These are phyloP conservation scores for Guaruba guarouba DNA, from an alignment of 2,113 vertebrate genomes.

Conservation along the genomic window DNA sequence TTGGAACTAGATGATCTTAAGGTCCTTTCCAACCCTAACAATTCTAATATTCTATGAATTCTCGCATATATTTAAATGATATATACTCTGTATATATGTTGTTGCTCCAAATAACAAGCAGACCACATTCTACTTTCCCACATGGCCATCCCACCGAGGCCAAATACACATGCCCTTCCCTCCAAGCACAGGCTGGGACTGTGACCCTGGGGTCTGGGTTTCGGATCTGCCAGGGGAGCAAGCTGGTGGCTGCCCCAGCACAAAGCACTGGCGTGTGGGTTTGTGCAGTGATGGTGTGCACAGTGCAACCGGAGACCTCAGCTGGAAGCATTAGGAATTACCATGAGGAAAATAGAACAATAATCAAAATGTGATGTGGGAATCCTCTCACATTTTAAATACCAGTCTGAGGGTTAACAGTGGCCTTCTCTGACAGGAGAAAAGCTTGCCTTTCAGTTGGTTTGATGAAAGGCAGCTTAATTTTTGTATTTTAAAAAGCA, in stretches of 20 bases:
- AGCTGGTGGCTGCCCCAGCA: fast-evolving
- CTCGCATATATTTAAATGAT: background rate
- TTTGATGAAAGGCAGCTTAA: background rate
- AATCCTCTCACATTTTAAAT: background rate
- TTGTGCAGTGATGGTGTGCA: background rate
- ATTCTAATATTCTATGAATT: background rate
- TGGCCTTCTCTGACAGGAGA: fast-evolving
- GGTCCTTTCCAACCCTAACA: too few species aligned
- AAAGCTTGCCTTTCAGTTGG: background rate
- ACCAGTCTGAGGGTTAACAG: background rate
- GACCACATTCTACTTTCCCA: background rate
- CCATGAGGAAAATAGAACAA: background rate
- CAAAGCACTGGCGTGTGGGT: background rate
- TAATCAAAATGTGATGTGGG: background rate
- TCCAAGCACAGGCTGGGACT: background rate
- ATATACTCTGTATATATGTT: too few species aligned
- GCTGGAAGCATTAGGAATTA: background rate
- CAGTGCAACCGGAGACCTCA: background rate
- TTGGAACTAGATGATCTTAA: too few species aligned
- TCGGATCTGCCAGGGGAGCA: fast-evolving
- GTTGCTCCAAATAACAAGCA: background rate
- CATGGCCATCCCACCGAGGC: background rate
- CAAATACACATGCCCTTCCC: fast-evolving
- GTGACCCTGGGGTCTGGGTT: background rate
- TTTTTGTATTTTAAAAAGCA: background rate